These are phyloP conservation scores for Pteropus rufus DNA, from an alignment of 2,797 vertebrate genomes.

Conservation along the genomic window DNA sequence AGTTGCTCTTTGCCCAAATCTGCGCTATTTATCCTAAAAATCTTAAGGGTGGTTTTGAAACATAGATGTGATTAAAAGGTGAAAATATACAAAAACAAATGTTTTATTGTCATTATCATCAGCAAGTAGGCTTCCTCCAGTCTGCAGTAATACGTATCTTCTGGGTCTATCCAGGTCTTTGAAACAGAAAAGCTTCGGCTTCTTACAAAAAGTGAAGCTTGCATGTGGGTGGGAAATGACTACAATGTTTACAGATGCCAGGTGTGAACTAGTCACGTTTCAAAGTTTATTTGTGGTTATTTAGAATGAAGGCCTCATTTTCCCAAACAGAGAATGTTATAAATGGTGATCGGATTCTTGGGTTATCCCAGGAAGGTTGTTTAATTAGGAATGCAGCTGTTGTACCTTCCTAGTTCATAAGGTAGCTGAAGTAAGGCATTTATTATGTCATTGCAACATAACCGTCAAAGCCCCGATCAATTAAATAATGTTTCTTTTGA, in stretches of 20 bases:
- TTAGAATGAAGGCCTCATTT: conserved; percentile 20
- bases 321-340: neutral
- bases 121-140: neutral
- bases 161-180: neutral
- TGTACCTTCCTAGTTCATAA: neutral
- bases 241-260: neutral
- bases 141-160: neutral
- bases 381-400: neutral
- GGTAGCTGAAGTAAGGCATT: neutral
- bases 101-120: neutral
- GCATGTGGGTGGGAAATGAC: neutral
- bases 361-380: neutral
- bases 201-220: neutral
- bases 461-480: neutral
- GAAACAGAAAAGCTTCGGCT: neutral
- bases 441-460: neutral
- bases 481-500: conserved; percentile 20
- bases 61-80: neutral
- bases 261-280: neutral
- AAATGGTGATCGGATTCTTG: neutral
- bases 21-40: neutral
- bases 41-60: neutral
- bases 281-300: conserved; percentile 2
- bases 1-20: neutral
- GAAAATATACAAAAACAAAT: neutral